Percentiles rank a stretch among this genome's conserved stretches.
phyloP scores from a whole-genome alignment of 2,113 vertebrate species.

The Pyrgilauda ruficollis region DNA sequence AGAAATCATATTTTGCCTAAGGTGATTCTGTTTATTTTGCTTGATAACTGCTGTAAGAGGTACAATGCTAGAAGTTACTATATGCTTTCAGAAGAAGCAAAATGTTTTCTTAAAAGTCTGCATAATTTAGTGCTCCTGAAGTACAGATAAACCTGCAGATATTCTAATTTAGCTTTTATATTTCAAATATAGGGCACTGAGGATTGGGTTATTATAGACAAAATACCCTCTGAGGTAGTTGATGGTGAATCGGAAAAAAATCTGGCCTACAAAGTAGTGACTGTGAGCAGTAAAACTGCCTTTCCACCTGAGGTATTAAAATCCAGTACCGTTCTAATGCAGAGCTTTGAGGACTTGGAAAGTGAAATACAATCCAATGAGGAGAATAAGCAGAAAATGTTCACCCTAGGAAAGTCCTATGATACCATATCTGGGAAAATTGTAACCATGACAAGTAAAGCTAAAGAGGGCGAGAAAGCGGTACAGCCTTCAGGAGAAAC shows the following conservation, averaged over 20 bases:
- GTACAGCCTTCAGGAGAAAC: conserved; percentile 49
- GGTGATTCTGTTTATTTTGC: background rate
- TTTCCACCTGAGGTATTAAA: conserved; percentile 73
- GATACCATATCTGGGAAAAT: conserved; percentile 83
- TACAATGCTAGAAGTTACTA: background rate
- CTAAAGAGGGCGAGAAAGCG: conserved; percentile 68
- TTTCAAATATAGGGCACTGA: conserved; percentile 86
- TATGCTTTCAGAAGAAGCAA: background rate
- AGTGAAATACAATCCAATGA: conserved; percentile 76
- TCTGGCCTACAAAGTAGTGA: conserved; percentile 81
- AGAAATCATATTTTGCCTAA: background rate
- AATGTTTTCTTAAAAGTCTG: conserved; percentile 44
- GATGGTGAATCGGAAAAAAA: conserved; percentile 80
- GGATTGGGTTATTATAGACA: conserved; percentile 87
- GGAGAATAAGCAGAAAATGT: conserved; percentile 80
- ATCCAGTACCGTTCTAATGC: conserved; percentile 68
- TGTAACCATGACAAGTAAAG: conserved; percentile 79
- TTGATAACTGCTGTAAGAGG: background rate
- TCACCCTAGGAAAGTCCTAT: conserved; percentile 84
- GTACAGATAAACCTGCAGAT: conserved; percentile 28
- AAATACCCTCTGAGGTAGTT: conserved; percentile 86
- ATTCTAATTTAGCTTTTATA: conserved; percentile 87
- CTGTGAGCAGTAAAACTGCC: conserved; percentile 77
- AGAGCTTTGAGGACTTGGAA: conserved; percentile 83
- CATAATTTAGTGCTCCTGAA: conserved; percentile 57